Evolutionary conservation across 2,888 invertebrate species (phyloP), one percentile per base, ranked within the genome.

Genomic region (Hydroisotoma schaefferi): DNA sequence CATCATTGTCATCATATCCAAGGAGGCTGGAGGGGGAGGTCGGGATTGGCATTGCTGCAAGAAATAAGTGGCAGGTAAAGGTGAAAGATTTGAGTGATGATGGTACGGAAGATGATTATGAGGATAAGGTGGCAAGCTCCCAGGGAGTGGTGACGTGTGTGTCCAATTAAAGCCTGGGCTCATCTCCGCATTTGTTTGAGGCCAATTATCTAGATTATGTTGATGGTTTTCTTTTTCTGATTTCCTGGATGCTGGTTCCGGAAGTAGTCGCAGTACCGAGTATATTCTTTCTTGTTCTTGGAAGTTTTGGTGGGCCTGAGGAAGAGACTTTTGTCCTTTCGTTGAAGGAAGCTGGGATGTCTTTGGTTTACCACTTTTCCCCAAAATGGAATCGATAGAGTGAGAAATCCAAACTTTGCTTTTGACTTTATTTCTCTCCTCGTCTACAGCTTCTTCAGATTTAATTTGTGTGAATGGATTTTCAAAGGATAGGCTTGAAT

Each of bases 161-260:
- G 59, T 33, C 63, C 55, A 63, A 63, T 63, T 55, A 55, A n/a
- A n/a, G n/a, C n/a, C n/a, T n/a, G 55, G 29, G 26, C 18, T 48
- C 40, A 20, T 5, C n/a, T 40, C 40, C 40, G 15, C 40, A 40
- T 40, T 40, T 10, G 20, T 40, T 40, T 15, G 15, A 15, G 40
- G 15, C 40, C 5, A 40, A 40, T 40, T 15, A 4, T 15, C 40
- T 40, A 18, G 40, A 5, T 20, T 15, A 18, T 5, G n/a, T 40
- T 20, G n/a, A 33, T 10, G 8, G 8, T 10, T 15, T 33, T 33
- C 33, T 40, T 5, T 20, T 15, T 40, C n/a, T 40, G 40, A 40
- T 20, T 40, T 40, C 40, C 40, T 40, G 40, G 20, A 8, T 10
- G 15, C 20, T 40, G 15, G n/a, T 5, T 40, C 40, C 15, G 40